Evolutionary conservation across 2,888 invertebrate genomes (phyloP).

Genomic region (Pogonocherus hispidulus): DNA sequence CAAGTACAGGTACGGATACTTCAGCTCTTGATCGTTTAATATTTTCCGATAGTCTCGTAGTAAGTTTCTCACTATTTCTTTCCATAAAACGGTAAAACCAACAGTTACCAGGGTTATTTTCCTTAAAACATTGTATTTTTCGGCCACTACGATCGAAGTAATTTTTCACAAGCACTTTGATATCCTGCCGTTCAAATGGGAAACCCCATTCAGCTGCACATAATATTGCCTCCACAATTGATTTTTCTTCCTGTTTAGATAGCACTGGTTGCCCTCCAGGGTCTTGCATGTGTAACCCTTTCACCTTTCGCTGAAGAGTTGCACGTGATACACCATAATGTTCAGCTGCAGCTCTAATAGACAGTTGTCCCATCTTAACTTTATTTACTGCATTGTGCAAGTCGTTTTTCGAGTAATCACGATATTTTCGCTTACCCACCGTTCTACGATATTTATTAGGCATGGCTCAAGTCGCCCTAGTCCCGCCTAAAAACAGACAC

Average conservation of each 20-base stretch:
- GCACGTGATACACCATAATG: no score
- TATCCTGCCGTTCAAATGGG: not conserved
- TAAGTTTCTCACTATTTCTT: not conserved
- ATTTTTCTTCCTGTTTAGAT: not conserved
- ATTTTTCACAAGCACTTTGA: not conserved
- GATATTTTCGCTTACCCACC: slow-evolving; percentile 4
- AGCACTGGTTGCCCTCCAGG: not conserved
- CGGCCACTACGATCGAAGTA: not conserved
- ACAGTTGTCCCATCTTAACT: no score
- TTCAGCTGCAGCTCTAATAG: no score
- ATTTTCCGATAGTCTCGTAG: not conserved
- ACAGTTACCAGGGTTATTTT: not conserved
- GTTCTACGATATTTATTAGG: not conserved
- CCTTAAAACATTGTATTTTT: not conserved
- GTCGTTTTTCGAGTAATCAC: no score
- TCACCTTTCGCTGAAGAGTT: not conserved
- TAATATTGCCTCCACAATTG: slow-evolving; percentile 5
- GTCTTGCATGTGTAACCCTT: not conserved
- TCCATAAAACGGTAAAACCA: not conserved
- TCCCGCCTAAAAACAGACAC: not conserved
- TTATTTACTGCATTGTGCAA: no score
- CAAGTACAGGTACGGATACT: not conserved
- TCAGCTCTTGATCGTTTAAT: not conserved
- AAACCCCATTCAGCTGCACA: slow-evolving; percentile 12
- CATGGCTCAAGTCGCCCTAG: not conserved